Conservation (phyloP, 2,888 invertebrate species). For the Phlogophora meticulosa region DNA sequence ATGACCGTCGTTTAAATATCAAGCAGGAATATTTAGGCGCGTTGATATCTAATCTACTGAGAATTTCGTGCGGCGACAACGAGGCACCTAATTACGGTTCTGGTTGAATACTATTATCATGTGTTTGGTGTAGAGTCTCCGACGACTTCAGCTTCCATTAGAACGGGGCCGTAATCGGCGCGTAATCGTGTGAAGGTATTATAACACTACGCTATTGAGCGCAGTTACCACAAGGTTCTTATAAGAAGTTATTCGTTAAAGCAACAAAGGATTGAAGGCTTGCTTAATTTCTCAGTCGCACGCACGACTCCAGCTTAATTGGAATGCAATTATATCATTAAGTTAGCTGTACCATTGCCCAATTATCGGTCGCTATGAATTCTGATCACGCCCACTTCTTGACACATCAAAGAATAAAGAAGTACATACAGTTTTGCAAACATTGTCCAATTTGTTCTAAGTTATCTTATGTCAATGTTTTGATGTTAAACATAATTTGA, state of each 20-base stretch:
- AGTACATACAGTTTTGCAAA: constrained; percentile 30
- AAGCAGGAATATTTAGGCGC: constrained; percentile 35
- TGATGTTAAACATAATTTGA: constrained; percentile 21
- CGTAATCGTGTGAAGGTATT: constrained; percentile 87
- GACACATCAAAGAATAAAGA: constrained; percentile 46
- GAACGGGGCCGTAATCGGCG: constrained; percentile 78
- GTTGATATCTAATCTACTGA: constrained; percentile 54
- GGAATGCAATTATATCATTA: constrained; percentile 82
- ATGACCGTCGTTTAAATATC: constrained; percentile 44
- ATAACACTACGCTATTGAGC: constrained; percentile 83
- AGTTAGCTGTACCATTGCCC: constrained; percentile 74
- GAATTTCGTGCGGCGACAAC: constrained; percentile 58
- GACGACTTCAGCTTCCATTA: constrained; percentile 75
- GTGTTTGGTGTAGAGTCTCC: constrained; percentile 54
- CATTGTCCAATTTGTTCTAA: constrained; percentile 25
- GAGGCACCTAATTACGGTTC: constrained; percentile 56
- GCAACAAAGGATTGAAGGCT: constrained; percentile 88
- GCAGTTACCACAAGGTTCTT: constrained; percentile 85
- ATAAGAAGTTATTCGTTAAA: constrained; percentile 83
- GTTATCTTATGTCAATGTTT: constrained; percentile 35
- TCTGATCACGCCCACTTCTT: constrained; percentile 57
- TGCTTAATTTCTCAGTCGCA: constrained; percentile 88
- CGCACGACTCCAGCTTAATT: constrained; percentile 83
- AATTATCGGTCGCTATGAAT: constrained; percentile 66
- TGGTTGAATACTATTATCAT: constrained; percentile 58